Evolutionary conservation across 2,113 vertebrate genomes (phyloP).

Genomic region (Epinephelus lanceolatus): DNA sequence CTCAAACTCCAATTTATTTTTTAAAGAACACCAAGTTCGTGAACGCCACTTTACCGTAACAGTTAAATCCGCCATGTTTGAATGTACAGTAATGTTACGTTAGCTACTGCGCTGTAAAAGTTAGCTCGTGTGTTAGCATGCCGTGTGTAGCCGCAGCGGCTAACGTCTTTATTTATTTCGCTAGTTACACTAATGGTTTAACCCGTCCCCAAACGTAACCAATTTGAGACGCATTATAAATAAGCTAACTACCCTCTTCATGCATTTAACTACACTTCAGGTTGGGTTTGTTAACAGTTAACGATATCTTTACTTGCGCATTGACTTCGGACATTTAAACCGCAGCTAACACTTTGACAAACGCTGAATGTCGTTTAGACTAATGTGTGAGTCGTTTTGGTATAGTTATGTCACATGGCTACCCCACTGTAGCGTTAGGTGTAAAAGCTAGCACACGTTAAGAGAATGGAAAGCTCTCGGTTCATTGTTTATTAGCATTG

Average conservation of each 20-base stretch:
- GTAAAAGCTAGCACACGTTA: neutral
- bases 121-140: neutral
- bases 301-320: neutral
- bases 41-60: neutral
- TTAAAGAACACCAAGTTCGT: fast-evolving
- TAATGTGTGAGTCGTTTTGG: neutral
- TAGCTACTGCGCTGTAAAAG: neutral
- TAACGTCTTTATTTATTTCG: neutral
- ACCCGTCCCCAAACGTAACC: neutral
- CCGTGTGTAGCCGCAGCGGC: neutral
- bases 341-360: too few species aligned
- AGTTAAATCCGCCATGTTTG: too few species aligned
- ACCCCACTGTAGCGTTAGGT: neutral
- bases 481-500: neutral
- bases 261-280: too few species aligned
- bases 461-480: fast-evolving
- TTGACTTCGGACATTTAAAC: too few species aligned
- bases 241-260: neutral
- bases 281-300: neutral
- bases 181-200: fast-evolving
- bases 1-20: fast-evolving
- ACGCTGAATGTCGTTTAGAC: neutral
- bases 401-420: neutral
- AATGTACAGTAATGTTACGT: neutral
- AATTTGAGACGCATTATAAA: too few species aligned